Evolutionary conservation across 1,140 invertebrate genomes (phyloP).

Genomic region (Stegodyphus mimosarum): DNA sequence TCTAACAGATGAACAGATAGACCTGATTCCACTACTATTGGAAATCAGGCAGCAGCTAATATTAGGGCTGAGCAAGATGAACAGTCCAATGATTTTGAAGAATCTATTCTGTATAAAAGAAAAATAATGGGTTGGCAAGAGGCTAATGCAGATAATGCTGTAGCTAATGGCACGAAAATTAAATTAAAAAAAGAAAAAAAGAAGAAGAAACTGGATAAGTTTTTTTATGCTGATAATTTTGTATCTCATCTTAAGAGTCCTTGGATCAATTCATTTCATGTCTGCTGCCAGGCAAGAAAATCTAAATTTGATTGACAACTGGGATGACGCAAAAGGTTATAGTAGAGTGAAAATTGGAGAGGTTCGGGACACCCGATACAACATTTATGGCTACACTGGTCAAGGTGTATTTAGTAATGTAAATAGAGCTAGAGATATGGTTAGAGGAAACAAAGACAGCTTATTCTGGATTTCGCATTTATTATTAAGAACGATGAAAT

Average conservation of each 20-base stretch:
- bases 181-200: too few species aligned
- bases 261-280: slow-evolving; percentile 75
- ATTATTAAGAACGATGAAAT: too few species aligned
- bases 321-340: slow-evolving; percentile 99
- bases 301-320: slow-evolving; percentile 95
- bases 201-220: slow-evolving; percentile 81
- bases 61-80: slow-evolving; percentile 60
- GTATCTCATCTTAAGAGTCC: slow-evolving; percentile 84
- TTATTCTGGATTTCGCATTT: too few species aligned
- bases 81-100: slow-evolving; percentile 66
- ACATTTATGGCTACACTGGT: too few species aligned
- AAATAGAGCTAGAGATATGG: too few species aligned
- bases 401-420: too few species aligned
- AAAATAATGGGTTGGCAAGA: slow-evolving; percentile 60
- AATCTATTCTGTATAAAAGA: slow-evolving; percentile 66
- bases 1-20: too few species aligned
- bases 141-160: slow-evolving; percentile 46
- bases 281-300: slow-evolving; percentile 81
- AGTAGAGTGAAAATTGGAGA: slow-evolving; percentile 71
- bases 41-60: slow-evolving; percentile 36
- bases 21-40: too few species aligned
- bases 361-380: too few species aligned
- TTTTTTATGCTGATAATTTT: slow-evolving; percentile 85
- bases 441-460: too few species aligned
- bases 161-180: slow-evolving; percentile 37